phyloP scores from a whole-genome alignment of 2,113 vertebrate genomes.

The Hymenochirus boettgeri region DNA sequence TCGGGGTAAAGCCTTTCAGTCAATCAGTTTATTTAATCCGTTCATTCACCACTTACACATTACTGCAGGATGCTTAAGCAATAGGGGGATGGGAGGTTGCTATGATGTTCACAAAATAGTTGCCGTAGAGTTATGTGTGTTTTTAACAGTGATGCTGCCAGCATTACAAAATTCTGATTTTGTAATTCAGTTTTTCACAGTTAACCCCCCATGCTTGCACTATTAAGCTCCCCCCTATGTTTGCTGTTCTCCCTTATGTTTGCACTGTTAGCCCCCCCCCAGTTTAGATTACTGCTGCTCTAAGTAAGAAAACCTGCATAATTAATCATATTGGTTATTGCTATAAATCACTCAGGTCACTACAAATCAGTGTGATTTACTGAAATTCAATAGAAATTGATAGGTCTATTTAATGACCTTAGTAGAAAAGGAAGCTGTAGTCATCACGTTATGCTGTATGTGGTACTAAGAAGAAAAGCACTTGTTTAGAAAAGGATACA shows the following conservation, averaged over 20 bases:
- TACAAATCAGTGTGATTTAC: slow-evolving; percentile 27
- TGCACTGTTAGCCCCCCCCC: no score
- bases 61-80: slow-evolving; percentile 13
- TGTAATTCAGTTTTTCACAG: no score
- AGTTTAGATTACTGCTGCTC: neutral
- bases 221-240: no score
- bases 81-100: neutral
- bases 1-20: neutral
- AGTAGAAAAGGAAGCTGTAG: neutral
- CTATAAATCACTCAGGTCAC: slow-evolving; percentile 19
- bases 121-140: no score
- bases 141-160: no score
- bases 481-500: no score
- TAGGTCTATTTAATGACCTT: slow-evolving; percentile 10
- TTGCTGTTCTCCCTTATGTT: no score
- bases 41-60: no score
- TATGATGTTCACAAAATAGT: neutral
- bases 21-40: neutral
- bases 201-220: no score
- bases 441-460: no score
- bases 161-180: no score
- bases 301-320: neutral
- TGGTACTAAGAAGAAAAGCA: no score
- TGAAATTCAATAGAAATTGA: slow-evolving; percentile 1
- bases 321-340: slow-evolving; percentile 2